phyloP scores from a whole-genome alignment of 2,888 invertebrate genomes.

The Drosophila mettleri region DNA sequence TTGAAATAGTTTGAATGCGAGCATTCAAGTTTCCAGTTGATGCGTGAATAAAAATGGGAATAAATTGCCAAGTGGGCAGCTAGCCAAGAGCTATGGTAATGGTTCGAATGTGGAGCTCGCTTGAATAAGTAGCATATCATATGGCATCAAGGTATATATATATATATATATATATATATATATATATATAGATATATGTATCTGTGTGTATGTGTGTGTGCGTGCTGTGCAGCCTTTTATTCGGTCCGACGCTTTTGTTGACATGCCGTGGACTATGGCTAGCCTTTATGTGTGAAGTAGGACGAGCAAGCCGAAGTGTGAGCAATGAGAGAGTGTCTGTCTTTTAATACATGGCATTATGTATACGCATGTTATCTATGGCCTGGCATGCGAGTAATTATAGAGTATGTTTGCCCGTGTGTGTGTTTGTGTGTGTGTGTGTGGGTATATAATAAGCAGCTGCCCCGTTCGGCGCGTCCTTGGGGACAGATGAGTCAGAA shows the following conservation, averaged over 20 bases:
- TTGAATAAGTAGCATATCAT: conserved; percentile 52
- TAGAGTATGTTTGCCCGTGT: conserved; percentile 12
- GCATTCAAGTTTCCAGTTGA: conserved; percentile 33
- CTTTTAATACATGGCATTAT: conserved; percentile 54
- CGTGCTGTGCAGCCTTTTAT: conserved; percentile 17
- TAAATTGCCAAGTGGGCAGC: conserved; percentile 57
- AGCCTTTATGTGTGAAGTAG: conserved; percentile 21
- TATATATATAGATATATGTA: conserved; percentile 12
- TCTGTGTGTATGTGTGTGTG: conserved; percentile 9
- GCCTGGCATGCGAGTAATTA: conserved; percentile 41
- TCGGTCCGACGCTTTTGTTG: conserved; percentile 50
- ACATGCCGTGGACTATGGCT: conserved; percentile 33
- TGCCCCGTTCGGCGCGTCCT: conserved; percentile 52
- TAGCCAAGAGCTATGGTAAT: conserved; percentile 9
- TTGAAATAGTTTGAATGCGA: conserved; percentile 27
- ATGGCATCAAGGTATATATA: conserved; percentile 61
- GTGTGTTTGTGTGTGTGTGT: background rate
- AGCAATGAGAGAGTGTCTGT: background rate
- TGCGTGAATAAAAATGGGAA: conserved; percentile 63
- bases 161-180: conserved; percentile 21
- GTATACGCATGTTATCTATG: conserved; percentile 66
- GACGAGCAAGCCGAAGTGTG: background rate
- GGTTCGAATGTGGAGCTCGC: conserved; percentile 22
- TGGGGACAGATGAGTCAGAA: conserved; percentile 61
- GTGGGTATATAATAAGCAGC: conserved; percentile 62